Percentiles rank a stretch among this genome's conserved stretches.
Conservation (phyloP, 1,140 invertebrate genomes). For the Pteromalus puparum region DNA sequence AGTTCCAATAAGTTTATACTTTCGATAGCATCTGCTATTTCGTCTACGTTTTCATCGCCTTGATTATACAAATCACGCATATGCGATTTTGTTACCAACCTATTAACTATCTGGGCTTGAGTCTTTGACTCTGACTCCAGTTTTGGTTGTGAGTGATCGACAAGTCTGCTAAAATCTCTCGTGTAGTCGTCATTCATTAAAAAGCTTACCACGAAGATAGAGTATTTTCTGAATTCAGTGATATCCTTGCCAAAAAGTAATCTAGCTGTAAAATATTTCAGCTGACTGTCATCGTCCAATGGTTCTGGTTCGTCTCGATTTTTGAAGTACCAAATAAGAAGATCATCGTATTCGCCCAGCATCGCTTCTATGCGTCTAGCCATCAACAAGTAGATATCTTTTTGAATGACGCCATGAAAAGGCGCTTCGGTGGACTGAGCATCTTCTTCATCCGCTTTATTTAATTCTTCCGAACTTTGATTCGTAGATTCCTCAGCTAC, state of each 20-base stretch:
- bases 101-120: not conserved
- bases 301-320: not conserved
- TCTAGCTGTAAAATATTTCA: not conserved
- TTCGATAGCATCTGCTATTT: not conserved
- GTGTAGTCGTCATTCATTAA: not conserved
- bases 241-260: constrained; percentile 24
- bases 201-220: not conserved
- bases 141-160: not conserved
- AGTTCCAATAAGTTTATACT: not conserved
- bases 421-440: not conserved
- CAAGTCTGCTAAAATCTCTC: not conserved
- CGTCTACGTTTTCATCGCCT: not conserved
- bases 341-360: not conserved
- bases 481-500: not conserved
- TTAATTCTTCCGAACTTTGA: not conserved
- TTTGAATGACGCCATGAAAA: not conserved
- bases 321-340: constrained; percentile 35
- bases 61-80: not conserved
- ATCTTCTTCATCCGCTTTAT: not conserved
- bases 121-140: not conserved
- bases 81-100: not conserved
- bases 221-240: not conserved
- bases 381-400: not conserved
- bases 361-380: constrained; percentile 1
- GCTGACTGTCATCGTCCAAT: not conserved